Conservation (phyloP, 2,797 vertebrate species). For the Nyctalus aviator region DNA sequence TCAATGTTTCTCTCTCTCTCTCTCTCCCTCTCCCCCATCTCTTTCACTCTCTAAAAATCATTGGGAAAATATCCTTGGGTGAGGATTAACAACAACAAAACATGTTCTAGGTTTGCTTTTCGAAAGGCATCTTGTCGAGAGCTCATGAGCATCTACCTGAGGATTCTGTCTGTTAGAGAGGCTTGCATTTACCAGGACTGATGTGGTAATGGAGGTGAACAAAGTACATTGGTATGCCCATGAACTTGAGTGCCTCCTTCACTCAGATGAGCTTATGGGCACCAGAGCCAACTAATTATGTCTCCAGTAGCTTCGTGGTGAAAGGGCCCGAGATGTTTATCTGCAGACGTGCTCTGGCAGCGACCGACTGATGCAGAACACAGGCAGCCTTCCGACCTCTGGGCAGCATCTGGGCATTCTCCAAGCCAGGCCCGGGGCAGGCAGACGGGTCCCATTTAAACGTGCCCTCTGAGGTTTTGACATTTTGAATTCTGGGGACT, state of each 20-base stretch:
- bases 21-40: no score
- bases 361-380: not conserved
- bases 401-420: not conserved
- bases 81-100: not conserved
- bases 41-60: no score
- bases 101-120: not conserved
- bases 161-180: not conserved
- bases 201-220: not conserved
- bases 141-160: not conserved
- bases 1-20: no score
- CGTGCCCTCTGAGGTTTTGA: not conserved
- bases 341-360: slow-evolving; percentile 44
- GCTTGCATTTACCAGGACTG: not conserved
- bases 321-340: slow-evolving; percentile 52
- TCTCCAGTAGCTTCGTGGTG: slow-evolving; percentile 22
- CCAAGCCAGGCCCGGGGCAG: not conserved
- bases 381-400: not conserved
- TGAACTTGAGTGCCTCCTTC: slow-evolving; percentile 32
- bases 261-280: not conserved
- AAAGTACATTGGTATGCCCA: not conserved
- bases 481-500: not conserved
- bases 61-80: no score
- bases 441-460: not conserved
- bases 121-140: not conserved
- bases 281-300: not conserved